Evolutionary conservation across 2,888 invertebrate genomes (phyloP).

Genomic region (Metopia argyrocephala): DNA sequence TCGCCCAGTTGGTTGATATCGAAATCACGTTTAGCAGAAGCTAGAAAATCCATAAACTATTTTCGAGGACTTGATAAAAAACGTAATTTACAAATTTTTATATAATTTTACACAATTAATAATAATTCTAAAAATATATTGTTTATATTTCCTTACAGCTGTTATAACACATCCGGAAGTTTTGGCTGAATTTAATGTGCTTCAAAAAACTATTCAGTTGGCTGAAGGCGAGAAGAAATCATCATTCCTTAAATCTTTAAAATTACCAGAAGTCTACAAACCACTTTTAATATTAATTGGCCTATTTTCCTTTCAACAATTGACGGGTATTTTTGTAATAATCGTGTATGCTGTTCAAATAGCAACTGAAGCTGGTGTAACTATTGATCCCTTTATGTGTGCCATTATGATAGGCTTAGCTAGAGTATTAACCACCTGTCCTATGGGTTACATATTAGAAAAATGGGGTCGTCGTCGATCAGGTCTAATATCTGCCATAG

Average conservation of each 20-base stretch:
- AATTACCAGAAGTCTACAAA: conserved; percentile 76
- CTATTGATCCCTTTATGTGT: conserved; percentile 83
- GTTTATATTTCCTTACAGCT: conserved; percentile 63
- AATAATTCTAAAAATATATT: too few species aligned
- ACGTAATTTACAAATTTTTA: conserved; percentile 65
- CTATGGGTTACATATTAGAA: conserved; percentile 83
- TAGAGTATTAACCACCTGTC: conserved; percentile 82
- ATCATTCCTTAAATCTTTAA: conserved; percentile 70
- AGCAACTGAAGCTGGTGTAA: conserved; percentile 82
- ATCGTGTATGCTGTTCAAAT: conserved; percentile 86
- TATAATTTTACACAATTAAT: not conserved
- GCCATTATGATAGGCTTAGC: conserved; percentile 84
- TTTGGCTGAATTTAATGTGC: conserved; percentile 70
- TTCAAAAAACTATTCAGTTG: conserved; percentile 72
- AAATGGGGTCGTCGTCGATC: conserved; percentile 82
- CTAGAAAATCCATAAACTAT: conserved; percentile 81
- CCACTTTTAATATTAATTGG: conserved; percentile 80
- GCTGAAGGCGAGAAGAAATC: conserved; percentile 69
- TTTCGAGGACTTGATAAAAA: conserved; percentile 80
- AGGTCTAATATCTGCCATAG: conserved; percentile 83
- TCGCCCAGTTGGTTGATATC: conserved; percentile 85
- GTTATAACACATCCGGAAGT: conserved; percentile 73
- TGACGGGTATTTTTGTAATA: conserved; percentile 86
- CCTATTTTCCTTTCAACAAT: conserved; percentile 84
- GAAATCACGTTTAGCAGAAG: conserved; percentile 81